Evolutionary conservation across 1,140 invertebrate species (phyloP), one percentile per base, ranked within the genome.

Genomic region (Drosophila lacertosa): DNA sequence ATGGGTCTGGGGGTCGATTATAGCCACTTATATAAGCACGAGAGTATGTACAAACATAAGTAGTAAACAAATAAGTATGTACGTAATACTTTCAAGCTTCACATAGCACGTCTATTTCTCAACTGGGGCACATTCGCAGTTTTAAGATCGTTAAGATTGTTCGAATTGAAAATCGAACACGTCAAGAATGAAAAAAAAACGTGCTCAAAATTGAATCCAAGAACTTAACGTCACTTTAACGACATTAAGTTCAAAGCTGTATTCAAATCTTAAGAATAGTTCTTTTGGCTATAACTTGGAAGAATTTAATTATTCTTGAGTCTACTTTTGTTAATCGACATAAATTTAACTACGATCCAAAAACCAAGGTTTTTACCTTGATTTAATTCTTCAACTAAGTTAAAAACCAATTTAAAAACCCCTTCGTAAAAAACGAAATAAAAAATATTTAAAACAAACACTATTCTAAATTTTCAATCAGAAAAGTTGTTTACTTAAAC

Each of bases 21-120:
- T 10, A 44, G 45, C 44, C 20, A 13, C 13, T 35, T 35, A 13
- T 35, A 13, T 35, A 35, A 35, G 4, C 10, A 1, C 5, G 33
- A n/a, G 10, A n/a, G 11, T 3, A 26, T 9, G 10, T 47, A 47
- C n/a, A 11, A 20, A 44, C 40, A 44, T 13, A 45, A n/a, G 20
- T 13, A 29, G 5, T 16, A 16, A 18, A 6, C 7, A 13, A 24
- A 22, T 7, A 54, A 2, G 4, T 47, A 51, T 44, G 24, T 35
- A 59, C 29, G 18, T 54, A 64, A 18, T 47, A 60, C 4, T 33
- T 51, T 13, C 33, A 2, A 9, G 13, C 32, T 32, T 15, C n/a
- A 64, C 37, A 66, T 51, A 72, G 72, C 26, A 74, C 72, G 62
- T 57, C 32, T 44, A 29, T 65, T 60, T 74, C 72, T 72, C 5